These are phyloP conservation scores for Caenorhabditis auriculariae DNA, from an alignment of 2,888 invertebrate genomes.

Conservation along the genomic window DNA sequence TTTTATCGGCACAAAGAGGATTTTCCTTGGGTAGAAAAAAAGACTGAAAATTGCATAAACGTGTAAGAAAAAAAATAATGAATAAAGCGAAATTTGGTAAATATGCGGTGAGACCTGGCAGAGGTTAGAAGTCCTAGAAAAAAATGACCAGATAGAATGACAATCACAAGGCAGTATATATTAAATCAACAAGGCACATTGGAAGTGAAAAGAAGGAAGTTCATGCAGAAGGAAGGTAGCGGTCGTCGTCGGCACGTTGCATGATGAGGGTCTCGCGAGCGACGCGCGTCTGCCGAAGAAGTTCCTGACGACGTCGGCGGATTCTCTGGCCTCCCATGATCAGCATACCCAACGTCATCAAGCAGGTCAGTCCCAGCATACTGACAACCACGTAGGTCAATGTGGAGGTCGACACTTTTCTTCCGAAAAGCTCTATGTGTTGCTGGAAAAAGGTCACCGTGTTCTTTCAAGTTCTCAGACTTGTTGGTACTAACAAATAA, in stretches of 20 bases:
- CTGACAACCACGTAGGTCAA: conserved; percentile 33
- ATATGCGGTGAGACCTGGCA: too few species aligned
- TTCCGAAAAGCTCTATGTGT: conserved; percentile 24
- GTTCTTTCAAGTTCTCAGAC: too few species aligned
- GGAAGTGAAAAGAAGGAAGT: not conserved
- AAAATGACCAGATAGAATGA: too few species aligned
- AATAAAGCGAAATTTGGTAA: too few species aligned
- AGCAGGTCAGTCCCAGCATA: conserved; percentile 17
- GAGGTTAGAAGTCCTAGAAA: too few species aligned
- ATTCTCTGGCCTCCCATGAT: conserved; percentile 29
- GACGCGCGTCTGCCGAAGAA: conserved; percentile 23
- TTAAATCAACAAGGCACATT: too few species aligned
- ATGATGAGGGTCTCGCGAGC: conserved; percentile 36
- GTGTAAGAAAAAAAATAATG: too few species aligned
- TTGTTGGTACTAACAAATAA: too few species aligned
- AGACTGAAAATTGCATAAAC: too few species aligned
- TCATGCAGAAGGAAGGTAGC: conserved; percentile 35
- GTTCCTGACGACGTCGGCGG: conserved; percentile 13
- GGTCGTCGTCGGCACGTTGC: conserved; percentile 39
- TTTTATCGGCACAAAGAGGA: too few species aligned
- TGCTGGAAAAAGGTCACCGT: conserved; percentile 14
- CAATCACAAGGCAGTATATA: too few species aligned
- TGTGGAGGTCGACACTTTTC: conserved; percentile 15
- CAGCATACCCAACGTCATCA: conserved; percentile 29
- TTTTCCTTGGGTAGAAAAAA: too few species aligned